Conservation (phyloP, 2,113 vertebrate genomes). For the Sminthopsis crassicaudata region DNA sequence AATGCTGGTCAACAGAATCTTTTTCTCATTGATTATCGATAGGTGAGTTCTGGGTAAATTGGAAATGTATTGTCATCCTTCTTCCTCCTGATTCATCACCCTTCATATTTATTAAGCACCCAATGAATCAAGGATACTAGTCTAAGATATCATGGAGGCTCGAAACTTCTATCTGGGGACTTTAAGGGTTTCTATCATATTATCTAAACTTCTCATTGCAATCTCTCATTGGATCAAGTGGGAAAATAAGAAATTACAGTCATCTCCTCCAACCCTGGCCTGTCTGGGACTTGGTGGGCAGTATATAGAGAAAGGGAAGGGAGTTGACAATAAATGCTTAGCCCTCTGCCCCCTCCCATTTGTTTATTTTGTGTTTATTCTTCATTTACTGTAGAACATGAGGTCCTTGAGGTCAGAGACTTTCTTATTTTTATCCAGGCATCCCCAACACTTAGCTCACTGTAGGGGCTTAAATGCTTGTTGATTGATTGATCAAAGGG, state of each 20-base stretch:
- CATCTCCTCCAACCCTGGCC: not conserved
- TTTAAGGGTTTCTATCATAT: not conserved
- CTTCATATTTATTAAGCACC: constrained; percentile 5
- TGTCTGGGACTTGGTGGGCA: not conserved
- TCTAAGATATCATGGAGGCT: not conserved
- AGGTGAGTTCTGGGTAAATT: not conserved
- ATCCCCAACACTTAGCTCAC: not conserved
- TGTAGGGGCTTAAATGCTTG: not conserved
- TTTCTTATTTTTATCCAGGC: not conserved
- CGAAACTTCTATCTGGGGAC: not conserved
- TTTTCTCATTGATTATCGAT: not conserved
- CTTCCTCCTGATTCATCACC: not conserved
- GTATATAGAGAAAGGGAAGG: not conserved
- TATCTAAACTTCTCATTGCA: not conserved
- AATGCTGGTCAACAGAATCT: constrained; percentile 27
- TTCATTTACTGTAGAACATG: not conserved
- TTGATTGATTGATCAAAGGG: not conserved
- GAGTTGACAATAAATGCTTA: not conserved
- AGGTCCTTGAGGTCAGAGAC: not conserved
- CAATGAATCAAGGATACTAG: not conserved
- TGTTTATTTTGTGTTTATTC: not conserved
- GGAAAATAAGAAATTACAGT: not conserved
- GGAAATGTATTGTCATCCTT: not conserved
- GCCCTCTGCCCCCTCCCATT: not conserved
- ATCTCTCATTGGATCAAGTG: constrained; percentile 8